Evolutionary conservation across 2,113 vertebrate species (phyloP).

Genomic region (Otus sunia): DNA sequence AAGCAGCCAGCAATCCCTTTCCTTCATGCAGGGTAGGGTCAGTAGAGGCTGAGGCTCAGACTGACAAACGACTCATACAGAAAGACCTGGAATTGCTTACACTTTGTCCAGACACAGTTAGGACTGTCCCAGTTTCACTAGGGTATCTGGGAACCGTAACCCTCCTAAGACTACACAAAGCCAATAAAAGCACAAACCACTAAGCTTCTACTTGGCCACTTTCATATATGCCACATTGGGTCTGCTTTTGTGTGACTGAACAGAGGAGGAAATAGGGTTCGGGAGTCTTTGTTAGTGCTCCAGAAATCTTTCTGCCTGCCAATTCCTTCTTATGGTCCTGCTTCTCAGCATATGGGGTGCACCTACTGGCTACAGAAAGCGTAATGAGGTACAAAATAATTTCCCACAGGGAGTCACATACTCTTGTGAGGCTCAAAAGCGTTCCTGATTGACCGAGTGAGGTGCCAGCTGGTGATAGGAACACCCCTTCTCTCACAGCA

Average conservation of each 20-base stretch:
- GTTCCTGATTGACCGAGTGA: background rate
- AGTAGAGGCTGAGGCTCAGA: background rate
- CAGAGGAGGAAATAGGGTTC: background rate
- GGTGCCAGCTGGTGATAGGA: background rate
- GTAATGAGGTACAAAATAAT: background rate
- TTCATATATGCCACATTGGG: background rate
- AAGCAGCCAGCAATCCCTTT: background rate
- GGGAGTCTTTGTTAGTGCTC: background rate
- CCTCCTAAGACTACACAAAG: background rate
- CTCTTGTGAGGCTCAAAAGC: background rate
- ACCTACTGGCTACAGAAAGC: background rate
- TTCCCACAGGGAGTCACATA: background rate
- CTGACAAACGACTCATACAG: background rate
- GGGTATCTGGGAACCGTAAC: background rate
- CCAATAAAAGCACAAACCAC: background rate
- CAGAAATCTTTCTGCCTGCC: background rate
- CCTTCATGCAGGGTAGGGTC: background rate
- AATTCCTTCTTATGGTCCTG: background rate
- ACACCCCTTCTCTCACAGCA: background rate
- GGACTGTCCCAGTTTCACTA: background rate
- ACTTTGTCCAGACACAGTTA: background rate
- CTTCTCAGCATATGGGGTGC: background rate
- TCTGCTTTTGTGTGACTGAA: background rate
- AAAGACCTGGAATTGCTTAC: background rate
- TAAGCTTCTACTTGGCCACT: background rate